These are phyloP conservation scores for Apteryx mantelli DNA, from an alignment of 2,113 vertebrate species.

Conservation along the genomic window DNA sequence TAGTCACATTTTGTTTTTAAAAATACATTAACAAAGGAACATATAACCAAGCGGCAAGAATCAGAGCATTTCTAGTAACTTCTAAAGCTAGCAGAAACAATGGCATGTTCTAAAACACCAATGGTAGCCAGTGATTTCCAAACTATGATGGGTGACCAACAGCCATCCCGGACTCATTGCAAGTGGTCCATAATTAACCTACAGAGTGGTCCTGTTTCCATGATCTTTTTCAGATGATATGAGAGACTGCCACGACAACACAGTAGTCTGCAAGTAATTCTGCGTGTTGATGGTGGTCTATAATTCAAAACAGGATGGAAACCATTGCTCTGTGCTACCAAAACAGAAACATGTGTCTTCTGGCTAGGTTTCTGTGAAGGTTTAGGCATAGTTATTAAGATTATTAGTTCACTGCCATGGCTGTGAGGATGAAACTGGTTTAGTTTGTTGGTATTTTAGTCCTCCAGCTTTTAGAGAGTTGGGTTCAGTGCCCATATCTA, in stretches of 20 bases:
- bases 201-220: neutral
- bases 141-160: neutral
- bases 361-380: conserved; percentile 13
- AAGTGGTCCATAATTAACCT: conserved; percentile 2
- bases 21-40: conserved; percentile 6
- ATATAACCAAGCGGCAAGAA: neutral
- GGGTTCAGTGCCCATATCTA: neutral
- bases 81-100: neutral
- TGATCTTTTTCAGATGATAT: neutral
- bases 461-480: neutral
- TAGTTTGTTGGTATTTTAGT: neutral
- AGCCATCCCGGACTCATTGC: neutral
- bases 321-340: neutral
- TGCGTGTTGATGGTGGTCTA: conserved; percentile 30
- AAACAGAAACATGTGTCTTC: conserved; percentile 49
- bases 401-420: neutral
- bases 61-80: neutral
- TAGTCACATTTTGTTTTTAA: neutral
- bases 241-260: conserved; percentile 2
- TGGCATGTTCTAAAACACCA: neutral
- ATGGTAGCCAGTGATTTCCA: neutral
- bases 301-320: conserved; percentile 38
- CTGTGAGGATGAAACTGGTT: neutral
- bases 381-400: neutral
- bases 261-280: conserved; percentile 32